phyloP scores from a whole-genome alignment of 2,797 vertebrate species.

The Scolopax rusticola region DNA sequence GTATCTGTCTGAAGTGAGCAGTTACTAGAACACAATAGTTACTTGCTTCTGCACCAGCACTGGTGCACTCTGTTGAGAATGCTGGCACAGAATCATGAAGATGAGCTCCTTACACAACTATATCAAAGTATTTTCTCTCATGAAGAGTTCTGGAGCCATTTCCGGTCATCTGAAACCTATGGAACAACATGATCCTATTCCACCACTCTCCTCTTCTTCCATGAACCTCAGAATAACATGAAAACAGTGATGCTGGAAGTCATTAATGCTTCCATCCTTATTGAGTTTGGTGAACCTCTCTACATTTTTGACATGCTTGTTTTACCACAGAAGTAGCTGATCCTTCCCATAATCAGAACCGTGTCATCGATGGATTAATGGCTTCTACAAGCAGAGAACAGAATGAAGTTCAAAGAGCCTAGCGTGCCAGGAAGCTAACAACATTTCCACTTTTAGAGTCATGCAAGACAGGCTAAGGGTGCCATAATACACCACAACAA shows the following conservation, averaged over 20 bases:
- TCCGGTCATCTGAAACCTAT: neutral
- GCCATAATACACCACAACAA: neutral
- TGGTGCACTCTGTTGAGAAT: neutral
- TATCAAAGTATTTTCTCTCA: neutral
- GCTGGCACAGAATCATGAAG: neutral
- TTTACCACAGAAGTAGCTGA: neutral
- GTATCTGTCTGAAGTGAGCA: neutral
- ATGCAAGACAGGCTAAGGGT: neutral
- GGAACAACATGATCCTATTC: neutral
- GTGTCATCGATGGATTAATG: neutral
- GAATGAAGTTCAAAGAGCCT: neutral
- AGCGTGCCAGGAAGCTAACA: neutral
- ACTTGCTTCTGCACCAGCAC: neutral
- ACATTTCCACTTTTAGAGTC: neutral
- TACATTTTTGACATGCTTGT: neutral
- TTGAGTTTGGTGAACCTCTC: neutral
- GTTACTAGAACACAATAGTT: neutral
- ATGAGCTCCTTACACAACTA: neutral
- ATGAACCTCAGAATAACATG: neutral
- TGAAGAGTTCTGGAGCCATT: neutral
- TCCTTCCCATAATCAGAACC: neutral
- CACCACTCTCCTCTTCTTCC: neutral
- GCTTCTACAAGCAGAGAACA: neutral
- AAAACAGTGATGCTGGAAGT: neutral
- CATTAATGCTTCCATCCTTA: neutral